These are phyloP conservation scores for Luperina nickerlii DNA, from an alignment of 2,888 invertebrate species.

Conservation along the genomic window DNA sequence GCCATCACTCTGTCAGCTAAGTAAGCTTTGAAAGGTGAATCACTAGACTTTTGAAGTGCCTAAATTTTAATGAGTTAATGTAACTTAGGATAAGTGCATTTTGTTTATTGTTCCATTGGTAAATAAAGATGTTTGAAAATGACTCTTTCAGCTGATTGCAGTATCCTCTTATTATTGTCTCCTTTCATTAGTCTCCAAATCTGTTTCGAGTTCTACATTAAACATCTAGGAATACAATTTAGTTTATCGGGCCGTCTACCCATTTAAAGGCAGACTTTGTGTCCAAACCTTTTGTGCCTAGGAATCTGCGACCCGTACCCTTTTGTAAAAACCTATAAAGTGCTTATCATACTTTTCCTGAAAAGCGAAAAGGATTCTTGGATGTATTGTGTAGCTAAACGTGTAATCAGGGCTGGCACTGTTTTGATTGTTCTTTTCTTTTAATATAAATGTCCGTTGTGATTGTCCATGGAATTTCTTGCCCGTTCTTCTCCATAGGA, in stretches of 20 bases:
- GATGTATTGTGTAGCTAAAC: slow-evolving; percentile 43
- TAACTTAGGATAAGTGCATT: too few relatives aligned
- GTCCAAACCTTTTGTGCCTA: slow-evolving; percentile 41
- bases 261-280: slow-evolving; percentile 40
- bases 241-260: slow-evolving; percentile 32
- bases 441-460: neutral
- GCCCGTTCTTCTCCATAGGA: neutral
- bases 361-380: slow-evolving; percentile 49
- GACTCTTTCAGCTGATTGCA: neutral
- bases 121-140: too few relatives aligned
- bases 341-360: slow-evolving; percentile 58
- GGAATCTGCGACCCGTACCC: slow-evolving; percentile 53
- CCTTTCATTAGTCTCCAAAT: neutral
- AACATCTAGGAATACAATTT: slow-evolving; percentile 11
- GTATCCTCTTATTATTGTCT: neutral
- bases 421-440: neutral
- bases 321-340: slow-evolving; percentile 53
- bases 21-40: too few relatives aligned
- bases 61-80: too few relatives aligned
- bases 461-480: neutral
- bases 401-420: slow-evolving; percentile 35
- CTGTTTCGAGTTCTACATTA: neutral
- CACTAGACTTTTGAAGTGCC: too few relatives aligned
- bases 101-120: too few relatives aligned
- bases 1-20: neutral